Percentiles rank a stretch among this genome's conserved stretches.
phyloP scores from a whole-genome alignment of 2,888 invertebrate species.

The Lissocephala sabroskyi region DNA sequence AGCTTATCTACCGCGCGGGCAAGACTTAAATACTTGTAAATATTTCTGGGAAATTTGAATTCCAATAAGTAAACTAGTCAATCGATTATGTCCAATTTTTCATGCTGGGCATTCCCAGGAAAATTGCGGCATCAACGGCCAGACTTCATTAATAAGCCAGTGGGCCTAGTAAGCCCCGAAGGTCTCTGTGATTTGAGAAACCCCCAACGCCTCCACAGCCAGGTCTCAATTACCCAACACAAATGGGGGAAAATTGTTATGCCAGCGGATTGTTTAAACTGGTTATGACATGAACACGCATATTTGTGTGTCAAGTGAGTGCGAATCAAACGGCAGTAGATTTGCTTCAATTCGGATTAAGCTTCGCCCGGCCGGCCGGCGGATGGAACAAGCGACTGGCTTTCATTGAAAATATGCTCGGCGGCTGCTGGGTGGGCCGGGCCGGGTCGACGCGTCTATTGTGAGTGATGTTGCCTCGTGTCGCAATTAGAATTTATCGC shows the following conservation, averaged over 20 bases:
- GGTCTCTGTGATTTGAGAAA: no score
- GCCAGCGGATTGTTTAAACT: constrained; percentile 31
- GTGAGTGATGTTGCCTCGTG: constrained; percentile 29
- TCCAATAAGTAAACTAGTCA: not conserved
- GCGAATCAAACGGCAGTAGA: constrained; percentile 10
- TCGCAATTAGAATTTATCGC: constrained; percentile 53
- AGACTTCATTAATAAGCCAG: no score
- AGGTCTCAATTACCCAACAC: constrained; percentile 25
- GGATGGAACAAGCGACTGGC: constrained; percentile 3
- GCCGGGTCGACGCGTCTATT: constrained; percentile 3
- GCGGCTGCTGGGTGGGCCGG: not conserved
- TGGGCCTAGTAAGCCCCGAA: no score
- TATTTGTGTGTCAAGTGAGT: constrained; percentile 39
- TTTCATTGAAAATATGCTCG: constrained; percentile 13
- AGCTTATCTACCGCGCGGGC: no score
- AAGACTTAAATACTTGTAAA: no score
- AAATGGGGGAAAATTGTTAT: constrained; percentile 13
- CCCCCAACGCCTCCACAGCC: not conserved
- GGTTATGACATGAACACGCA: constrained; percentile 32
- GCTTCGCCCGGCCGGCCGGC: not conserved
- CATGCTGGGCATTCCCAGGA: no score
- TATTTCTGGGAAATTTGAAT: no score
- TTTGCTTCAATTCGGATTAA: constrained; percentile 31
- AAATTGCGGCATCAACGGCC: no score
- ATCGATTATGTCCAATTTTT: no score